Evolutionary conservation across 2,888 invertebrate genomes (phyloP), one percentile per base, ranked within the genome.

Genomic region (Trissolcus japonicus): DNA sequence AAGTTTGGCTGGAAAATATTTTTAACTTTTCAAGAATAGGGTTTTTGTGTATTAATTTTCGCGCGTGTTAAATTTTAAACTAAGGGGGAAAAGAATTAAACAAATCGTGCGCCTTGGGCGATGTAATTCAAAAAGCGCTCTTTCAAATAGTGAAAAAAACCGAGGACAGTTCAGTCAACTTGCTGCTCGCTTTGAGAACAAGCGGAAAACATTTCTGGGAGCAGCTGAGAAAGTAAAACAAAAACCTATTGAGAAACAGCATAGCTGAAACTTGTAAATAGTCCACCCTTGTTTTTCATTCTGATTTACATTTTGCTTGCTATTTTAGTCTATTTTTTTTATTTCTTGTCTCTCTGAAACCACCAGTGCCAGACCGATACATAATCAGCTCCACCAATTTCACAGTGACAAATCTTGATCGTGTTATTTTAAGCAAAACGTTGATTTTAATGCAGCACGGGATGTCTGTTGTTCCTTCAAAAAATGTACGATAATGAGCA

Each of bases 221-320:
- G 35, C 35, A 35, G 11, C 35, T 35, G 6, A 35, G 11, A 62
- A 60, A 51, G 16, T 16, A 41, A 40, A 67, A 62, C 57, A 46
- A 48, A 62, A 53, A 72, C 57, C 48, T 67, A 54, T 51, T 73
- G 60, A 55, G 62, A 74, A 78, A 48, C 74, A 65, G 59, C 67
- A 59, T 62, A 78, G 74, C 48, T 74, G 69, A 80, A 81, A 82
- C 81, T 83, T 86, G 86, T 86, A 86, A 68, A 86, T 86, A 86
- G 84, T 80, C 78, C 82, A 74, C 6, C 59, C 71, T 48, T 63
- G 16, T 76, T 68, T 61, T 46, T 69, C 29, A 40, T 41, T 71
- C 59, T 65, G 56, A 55, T 57, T 56, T 55, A 71, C 65, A 55
- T 77, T 68, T 65, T 60, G 63, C 60, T 68, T 63, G 29, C 29